Conservation (phyloP, 2,888 invertebrate species). For the Acanthacorydalis orientalis region DNA sequence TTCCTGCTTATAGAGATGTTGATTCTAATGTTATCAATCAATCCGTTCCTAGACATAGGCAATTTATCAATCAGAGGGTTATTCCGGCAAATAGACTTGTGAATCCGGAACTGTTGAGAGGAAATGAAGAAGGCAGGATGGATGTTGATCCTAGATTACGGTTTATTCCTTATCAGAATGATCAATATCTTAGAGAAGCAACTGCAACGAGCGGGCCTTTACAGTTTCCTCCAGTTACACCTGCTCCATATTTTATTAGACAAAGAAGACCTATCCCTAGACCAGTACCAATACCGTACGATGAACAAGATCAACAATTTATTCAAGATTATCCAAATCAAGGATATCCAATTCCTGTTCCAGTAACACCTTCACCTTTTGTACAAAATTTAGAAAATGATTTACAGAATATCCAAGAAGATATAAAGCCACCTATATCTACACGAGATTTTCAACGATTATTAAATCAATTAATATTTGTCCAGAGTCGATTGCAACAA, state of each 20-base stretch:
- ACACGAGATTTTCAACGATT: conserved; percentile 51
- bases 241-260: conserved; percentile 14
- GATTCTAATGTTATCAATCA: conserved; percentile 27
- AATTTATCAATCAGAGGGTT: conserved; percentile 23
- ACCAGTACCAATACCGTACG: conserved; percentile 15
- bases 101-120: conserved; percentile 6
- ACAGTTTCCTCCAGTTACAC: conserved; percentile 24
- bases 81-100: conserved; percentile 16
- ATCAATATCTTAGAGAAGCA: conserved; percentile 16
- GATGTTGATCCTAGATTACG: conserved; percentile 3
- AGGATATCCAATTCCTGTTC: conserved; percentile 15
- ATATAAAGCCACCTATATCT: conserved; percentile 50
- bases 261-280: conserved; percentile 18
- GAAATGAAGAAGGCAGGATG: background rate
- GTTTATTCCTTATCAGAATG: conserved; percentile 9
- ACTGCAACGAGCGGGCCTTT: conserved; percentile 15
- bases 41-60: conserved; percentile 21
- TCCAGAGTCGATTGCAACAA: conserved; percentile 42
- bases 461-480: conserved; percentile 43
- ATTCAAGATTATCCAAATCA: conserved; percentile 4
- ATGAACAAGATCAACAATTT: conserved; percentile 7
- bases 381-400: conserved; percentile 22
- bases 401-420: conserved; percentile 33
- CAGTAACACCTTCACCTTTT: conserved; percentile 16
- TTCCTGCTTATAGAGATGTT: conserved; percentile 25